These are phyloP conservation scores for Chirona hameri DNA, from an alignment of 2,888 invertebrate species.

Conservation along the genomic window DNA sequence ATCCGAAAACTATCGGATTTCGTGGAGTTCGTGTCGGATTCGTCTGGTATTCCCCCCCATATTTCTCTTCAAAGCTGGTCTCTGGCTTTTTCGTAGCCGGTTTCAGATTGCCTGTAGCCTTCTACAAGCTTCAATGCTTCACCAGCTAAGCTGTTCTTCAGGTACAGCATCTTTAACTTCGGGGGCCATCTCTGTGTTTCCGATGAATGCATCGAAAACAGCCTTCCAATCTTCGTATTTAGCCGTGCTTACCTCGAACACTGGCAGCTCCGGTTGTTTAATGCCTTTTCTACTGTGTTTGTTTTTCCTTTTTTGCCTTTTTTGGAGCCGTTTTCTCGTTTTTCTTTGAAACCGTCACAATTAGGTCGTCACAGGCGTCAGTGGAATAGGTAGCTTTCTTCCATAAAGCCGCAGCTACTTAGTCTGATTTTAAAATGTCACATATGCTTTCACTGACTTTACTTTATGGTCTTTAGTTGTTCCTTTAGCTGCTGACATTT, in stretches of 20 bases:
- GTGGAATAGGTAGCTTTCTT: neutral
- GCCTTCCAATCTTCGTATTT: neutral
- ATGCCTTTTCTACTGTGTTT: neutral
- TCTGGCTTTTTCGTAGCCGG: neutral
- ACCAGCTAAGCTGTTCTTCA: neutral
- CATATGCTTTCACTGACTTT: neutral
- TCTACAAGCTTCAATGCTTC: neutral
- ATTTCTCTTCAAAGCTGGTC: neutral
- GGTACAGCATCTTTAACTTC: neutral
- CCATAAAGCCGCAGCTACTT: neutral
- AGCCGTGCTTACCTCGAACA: neutral
- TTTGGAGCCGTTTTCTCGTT: neutral
- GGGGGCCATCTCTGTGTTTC: neutral
- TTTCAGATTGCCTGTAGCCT: neutral
- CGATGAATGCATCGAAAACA: neutral
- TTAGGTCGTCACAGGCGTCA: neutral
- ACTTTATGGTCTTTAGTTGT: neutral
- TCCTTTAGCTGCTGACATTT: neutral
- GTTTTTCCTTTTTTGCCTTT: neutral
- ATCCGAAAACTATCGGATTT: neutral
- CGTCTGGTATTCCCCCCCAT: neutral
- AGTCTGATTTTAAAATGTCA: neutral
- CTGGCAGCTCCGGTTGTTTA: neutral
- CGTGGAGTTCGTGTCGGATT: neutral
- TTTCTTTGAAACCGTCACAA: neutral